phyloP scores from a whole-genome alignment of 1,140 invertebrate species.

The Hylaeus anthracinus region DNA sequence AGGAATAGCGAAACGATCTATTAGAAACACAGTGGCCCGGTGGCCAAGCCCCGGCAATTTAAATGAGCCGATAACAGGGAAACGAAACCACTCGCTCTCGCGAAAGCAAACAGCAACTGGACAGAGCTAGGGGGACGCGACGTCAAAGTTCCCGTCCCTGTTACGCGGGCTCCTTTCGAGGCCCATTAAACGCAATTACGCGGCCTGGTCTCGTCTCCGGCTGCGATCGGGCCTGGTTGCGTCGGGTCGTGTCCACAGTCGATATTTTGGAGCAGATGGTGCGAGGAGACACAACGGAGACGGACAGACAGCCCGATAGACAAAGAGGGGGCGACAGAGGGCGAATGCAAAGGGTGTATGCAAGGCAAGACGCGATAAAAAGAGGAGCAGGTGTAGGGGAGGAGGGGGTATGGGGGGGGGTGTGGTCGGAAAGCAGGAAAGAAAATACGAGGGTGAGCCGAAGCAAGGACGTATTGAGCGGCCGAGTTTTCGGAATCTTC shows the following conservation, averaged over 20 bases:
- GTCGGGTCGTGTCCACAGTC: neutral
- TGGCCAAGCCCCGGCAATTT: constrained; percentile 28
- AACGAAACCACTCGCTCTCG: constrained; percentile 44
- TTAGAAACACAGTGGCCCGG: constrained; percentile 20
- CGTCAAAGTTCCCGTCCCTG: constrained; percentile 49
- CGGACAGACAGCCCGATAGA: neutral
- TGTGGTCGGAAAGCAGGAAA: constrained; percentile 20
- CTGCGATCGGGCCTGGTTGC: constrained; percentile 33
- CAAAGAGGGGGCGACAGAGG: too few relatives aligned
- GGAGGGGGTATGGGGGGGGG: neutral
- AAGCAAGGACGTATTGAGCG: constrained; percentile 69
- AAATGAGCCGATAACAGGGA: constrained; percentile 37
- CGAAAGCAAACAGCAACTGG: constrained; percentile 57
- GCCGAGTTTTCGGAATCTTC: constrained; percentile 74
- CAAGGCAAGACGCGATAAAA: neutral
- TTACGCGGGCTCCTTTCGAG: constrained; percentile 51
- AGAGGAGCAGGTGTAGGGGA: too few relatives aligned
- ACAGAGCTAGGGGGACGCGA: neutral
- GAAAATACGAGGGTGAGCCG: constrained; percentile 47
- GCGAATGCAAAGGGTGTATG: neutral
- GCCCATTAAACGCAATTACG: constrained; percentile 63
- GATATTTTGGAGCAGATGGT: constrained; percentile 12
- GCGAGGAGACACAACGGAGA: neutral
- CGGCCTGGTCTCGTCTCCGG: constrained; percentile 50
- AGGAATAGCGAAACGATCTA: constrained; percentile 41